Percentiles rank a stretch among this genome's conserved stretches.
Evolutionary conservation across 1,140 invertebrate species (phyloP).

Genomic region (Pseudomyrmex pallidus): DNA sequence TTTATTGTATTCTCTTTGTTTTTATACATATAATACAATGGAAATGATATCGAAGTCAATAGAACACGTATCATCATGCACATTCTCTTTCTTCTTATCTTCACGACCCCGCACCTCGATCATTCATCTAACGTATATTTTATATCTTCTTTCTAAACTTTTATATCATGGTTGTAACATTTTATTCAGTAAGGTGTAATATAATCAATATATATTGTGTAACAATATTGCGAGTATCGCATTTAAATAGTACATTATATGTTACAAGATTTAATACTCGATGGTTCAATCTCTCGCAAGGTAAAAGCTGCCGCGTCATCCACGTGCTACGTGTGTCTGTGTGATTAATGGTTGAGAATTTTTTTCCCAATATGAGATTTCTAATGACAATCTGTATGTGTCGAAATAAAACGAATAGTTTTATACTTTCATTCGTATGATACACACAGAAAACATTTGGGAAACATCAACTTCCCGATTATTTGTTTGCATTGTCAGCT

Average conservation of each 20-base stretch:
- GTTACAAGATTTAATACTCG: conserved; percentile 83
- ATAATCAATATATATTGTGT: conserved; percentile 61
- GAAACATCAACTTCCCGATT: conserved; percentile 33
- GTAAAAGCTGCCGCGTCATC: conserved; percentile 75
- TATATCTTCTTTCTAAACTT: conserved; percentile 63
- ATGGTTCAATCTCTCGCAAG: conserved; percentile 76
- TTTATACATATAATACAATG: conserved; percentile 85
- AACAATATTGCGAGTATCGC: conserved; percentile 79
- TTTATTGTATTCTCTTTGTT: conserved; percentile 81
- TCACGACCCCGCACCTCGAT: conserved; percentile 55
- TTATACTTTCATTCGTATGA: conserved; percentile 68
- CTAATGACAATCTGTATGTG: conserved; percentile 48
- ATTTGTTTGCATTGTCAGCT: conserved; percentile 11
- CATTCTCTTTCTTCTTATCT: conserved; percentile 34
- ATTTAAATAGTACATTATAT: conserved; percentile 79
- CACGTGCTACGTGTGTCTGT: conserved; percentile 30
- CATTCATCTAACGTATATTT: conserved; percentile 48
- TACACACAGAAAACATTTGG: conserved; percentile 64
- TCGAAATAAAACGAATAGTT: conserved; percentile 67
- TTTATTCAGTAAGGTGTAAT: conserved; percentile 57
- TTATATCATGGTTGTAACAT: conserved; percentile 60
- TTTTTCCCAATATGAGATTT: conserved; percentile 21
- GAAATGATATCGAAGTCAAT: conserved; percentile 83
- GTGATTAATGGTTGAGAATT: conserved; percentile 41
- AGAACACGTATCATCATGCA: conserved; percentile 73